Conservation (phyloP, 2,113 vertebrate genomes). For the Heliornis fulica region DNA sequence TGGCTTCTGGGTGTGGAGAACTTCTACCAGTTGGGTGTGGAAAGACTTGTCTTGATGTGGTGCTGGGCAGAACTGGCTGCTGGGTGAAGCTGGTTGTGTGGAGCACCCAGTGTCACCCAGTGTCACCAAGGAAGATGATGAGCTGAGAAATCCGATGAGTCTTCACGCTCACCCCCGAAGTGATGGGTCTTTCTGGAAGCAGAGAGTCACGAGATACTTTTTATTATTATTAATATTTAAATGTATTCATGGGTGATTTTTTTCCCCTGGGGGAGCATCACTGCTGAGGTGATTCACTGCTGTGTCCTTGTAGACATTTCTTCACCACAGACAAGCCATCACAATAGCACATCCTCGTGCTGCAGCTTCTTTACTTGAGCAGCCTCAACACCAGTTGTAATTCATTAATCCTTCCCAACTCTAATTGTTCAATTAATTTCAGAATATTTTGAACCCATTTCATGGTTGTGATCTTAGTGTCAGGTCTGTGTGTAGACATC, state of each 20-base stretch:
- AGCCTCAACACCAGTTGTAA: background rate
- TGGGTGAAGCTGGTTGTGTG: background rate
- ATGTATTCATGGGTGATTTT: background rate
- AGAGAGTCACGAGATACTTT: background rate
- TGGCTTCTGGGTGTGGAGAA: fast-evolving
- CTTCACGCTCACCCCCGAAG: background rate
- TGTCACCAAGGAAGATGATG: background rate
- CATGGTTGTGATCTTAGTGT: background rate
- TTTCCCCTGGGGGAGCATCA: conserved; percentile 14
- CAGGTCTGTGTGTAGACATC: background rate
- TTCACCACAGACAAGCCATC: background rate
- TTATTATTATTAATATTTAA: background rate
- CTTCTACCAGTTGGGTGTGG: no score
- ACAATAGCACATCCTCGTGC: background rate
- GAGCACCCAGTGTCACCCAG: background rate
- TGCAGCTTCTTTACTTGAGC: background rate
- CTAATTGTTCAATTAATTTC: background rate
- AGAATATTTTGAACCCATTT: background rate
- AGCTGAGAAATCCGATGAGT: background rate
- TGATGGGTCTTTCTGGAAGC: background rate
- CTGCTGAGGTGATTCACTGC: background rate
- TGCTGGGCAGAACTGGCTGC: background rate
- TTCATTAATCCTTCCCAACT: conserved; percentile 15
- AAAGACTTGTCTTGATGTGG: background rate
- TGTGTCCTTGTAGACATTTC: background rate